Conservation (phyloP, 1,140 invertebrate species). For the Cyclargus thomasi region DNA sequence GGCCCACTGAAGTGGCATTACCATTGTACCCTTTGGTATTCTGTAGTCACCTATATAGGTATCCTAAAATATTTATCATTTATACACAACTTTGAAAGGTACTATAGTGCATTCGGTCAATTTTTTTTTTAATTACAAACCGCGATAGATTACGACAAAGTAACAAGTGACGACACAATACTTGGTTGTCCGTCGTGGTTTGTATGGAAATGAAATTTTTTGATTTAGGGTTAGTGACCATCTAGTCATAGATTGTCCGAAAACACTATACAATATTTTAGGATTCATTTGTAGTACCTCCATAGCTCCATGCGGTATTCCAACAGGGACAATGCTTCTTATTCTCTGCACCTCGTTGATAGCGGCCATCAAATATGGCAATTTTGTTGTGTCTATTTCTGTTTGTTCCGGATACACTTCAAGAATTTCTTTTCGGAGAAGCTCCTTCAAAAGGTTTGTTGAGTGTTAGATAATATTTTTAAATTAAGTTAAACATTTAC, state of each 20-base stretch:
- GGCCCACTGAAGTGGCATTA: conserved; percentile 87
- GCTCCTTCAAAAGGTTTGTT: conserved; percentile 40
- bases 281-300: conserved; percentile 75
- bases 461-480: no score
- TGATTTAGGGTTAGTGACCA: no score
- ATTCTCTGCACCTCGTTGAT: conserved; percentile 86
- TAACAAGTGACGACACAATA: no score
- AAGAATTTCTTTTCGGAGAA: conserved; percentile 56
- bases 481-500: no score
- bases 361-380: conserved; percentile 60
- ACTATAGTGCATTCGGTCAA: no score
- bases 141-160: no score
- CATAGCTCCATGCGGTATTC: conserved; percentile 86
- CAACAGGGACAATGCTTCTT: conserved; percentile 85
- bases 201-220: background rate
- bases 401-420: conserved; percentile 47
- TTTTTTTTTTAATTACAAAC: no score
- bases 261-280: no score
- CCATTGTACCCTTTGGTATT: conserved; percentile 78
- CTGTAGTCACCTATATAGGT: conserved; percentile 77
- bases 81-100: no score
- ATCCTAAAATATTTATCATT: conserved; percentile 74
- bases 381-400: conserved; percentile 42
- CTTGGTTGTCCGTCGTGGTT: no score
- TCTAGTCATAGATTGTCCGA: no score